Evolutionary conservation across 1,140 invertebrate genomes (phyloP), one percentile per base, ranked within the genome.

Genomic region (Cyrtorhinus lividipennis): DNA sequence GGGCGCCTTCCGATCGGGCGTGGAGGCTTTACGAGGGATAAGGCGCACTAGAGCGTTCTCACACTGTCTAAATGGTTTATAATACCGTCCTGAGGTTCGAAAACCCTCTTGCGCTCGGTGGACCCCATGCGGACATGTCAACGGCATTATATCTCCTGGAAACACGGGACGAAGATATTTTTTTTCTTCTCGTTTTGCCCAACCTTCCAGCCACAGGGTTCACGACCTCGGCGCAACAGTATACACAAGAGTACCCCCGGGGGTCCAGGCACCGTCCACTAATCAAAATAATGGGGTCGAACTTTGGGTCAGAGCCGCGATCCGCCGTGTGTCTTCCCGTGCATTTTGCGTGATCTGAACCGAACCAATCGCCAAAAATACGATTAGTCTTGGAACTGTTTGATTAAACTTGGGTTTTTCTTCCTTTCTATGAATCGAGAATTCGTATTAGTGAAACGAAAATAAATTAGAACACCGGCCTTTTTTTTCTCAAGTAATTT

Each of bases 311-410:
- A 8, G 56, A 58, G 18, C 5, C 56, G 20, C 58, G 5, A 56
- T 18, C 27, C 10, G 15, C 44, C 20, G 24, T 27, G 12, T 24
- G 38, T 53, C 27, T 13, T 44, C 18, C 24, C 22, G 1, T 2
- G 1, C 3, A n/a, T 44, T 48, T 62, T 24, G 13, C 45, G 53
- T 62, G 46, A 46, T 56, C 61, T 56, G 25, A n/a, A n/a, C n/a
- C n/a, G n/a, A n/a, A n/a, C n/a, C n/a, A n/a, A n/a, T n/a, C n/a
- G n/a, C n/a, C n/a, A n/a, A n/a, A n/a, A n/a, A n/a, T n/a, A n/a
- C n/a, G n/a, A n/a, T n/a, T n/a, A n/a, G n/a, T n/a, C n/a, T n/a
- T n/a, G n/a, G n/a, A n/a, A n/a, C n/a, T n/a, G n/a, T n/a, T n/a
- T n/a, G n/a, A n/a, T n/a, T n/a, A n/a, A n/a, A n/a, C n/a, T n/a